A percentile compares a stretch with the other conserved stretches of the same genome.
Conservation (phyloP, 2,888 invertebrate genomes). For the Sycophila texana region DNA sequence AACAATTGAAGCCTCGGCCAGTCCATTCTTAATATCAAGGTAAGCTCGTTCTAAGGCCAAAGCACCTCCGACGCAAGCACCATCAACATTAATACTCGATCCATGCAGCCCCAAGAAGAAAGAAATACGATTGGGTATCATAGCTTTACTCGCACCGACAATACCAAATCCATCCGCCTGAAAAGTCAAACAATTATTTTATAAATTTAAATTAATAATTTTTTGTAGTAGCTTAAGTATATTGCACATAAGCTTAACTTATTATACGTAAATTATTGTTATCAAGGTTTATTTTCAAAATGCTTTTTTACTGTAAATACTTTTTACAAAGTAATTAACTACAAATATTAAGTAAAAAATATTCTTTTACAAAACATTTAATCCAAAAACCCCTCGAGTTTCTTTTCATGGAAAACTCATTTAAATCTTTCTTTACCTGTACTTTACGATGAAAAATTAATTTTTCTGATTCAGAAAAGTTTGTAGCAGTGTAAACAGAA, state of each 20-base stretch:
- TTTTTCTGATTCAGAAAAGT: conserved; percentile 59
- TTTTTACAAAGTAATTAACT: too few species aligned
- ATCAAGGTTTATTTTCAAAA: too few species aligned
- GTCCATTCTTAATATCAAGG: conserved; percentile 54
- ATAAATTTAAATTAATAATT: too few species aligned
- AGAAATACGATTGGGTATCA: conserved; percentile 58
- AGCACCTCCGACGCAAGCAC: conserved; percentile 39
- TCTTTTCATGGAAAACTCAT: not conserved
- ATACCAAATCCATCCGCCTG: conserved; percentile 58
- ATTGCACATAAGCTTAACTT: too few species aligned
- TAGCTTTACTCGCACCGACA: conserved; percentile 55
- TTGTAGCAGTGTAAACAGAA: conserved; percentile 54
- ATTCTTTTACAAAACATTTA: too few species aligned
- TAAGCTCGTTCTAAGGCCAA: conserved; percentile 54
- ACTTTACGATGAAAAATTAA: conserved; percentile 54
- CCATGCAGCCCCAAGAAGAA: conserved; percentile 57
- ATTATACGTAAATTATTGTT: too few species aligned
- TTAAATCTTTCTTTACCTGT: conserved; percentile 45
- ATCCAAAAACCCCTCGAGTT: too few species aligned
- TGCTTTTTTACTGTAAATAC: too few species aligned
- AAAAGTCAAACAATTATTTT: conserved; percentile 14
- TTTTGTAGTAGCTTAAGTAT: too few species aligned
- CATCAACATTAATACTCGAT: conserved; percentile 58
- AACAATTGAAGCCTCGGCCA: conserved; percentile 54
- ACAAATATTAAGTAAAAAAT: too few species aligned